A percentile compares a stretch with the other conserved stretches of the same genome.
These are phyloP conservation scores for Sphaerophoria rueppellii DNA, from an alignment of 2,888 invertebrate genomes.

Conservation along the genomic window DNA sequence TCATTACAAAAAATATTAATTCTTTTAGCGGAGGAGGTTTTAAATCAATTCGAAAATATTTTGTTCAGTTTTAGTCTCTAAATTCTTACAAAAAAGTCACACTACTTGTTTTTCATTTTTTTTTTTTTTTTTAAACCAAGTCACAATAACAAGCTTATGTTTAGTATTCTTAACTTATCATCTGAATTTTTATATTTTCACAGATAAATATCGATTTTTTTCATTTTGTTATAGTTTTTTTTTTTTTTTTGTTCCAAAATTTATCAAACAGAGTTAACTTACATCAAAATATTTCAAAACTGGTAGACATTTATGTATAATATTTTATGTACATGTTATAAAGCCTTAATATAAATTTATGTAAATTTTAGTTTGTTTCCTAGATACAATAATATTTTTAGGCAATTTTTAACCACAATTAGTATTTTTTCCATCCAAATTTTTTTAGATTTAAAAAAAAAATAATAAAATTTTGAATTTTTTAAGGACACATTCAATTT, in stretches of 20 bases:
- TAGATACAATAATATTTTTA: constrained; percentile 73
- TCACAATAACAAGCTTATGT: constrained; percentile 58
- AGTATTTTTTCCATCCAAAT: constrained; percentile 46
- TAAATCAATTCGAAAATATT: not conserved
- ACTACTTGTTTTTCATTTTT: not conserved
- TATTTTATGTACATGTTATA: constrained; percentile 55
- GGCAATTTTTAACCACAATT: constrained; percentile 70
- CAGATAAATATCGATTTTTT: constrained; percentile 71
- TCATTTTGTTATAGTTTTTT: constrained; percentile 3
- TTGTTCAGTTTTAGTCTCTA: not conserved
- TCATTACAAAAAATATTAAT: not conserved
- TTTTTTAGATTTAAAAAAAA: constrained; percentile 22
- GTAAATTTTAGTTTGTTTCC: constrained; percentile 71
- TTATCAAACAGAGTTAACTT: constrained; percentile 62
- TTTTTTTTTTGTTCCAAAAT: constrained; percentile 21
- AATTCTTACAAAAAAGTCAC: not conserved
- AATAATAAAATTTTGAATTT: constrained; percentile 67
- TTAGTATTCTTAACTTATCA: constrained; percentile 21
- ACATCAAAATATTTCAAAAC: constrained; percentile 67
- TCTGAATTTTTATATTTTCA: constrained; percentile 54
- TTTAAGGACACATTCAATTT: constrained; percentile 71
- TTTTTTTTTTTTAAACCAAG: constrained; percentile 36
- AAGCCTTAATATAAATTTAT: constrained; percentile 67
- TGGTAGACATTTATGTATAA: constrained; percentile 72
- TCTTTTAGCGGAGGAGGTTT: not conserved